phyloP scores from a whole-genome alignment of 1,140 invertebrate species.

The Ylistrum balloti region DNA sequence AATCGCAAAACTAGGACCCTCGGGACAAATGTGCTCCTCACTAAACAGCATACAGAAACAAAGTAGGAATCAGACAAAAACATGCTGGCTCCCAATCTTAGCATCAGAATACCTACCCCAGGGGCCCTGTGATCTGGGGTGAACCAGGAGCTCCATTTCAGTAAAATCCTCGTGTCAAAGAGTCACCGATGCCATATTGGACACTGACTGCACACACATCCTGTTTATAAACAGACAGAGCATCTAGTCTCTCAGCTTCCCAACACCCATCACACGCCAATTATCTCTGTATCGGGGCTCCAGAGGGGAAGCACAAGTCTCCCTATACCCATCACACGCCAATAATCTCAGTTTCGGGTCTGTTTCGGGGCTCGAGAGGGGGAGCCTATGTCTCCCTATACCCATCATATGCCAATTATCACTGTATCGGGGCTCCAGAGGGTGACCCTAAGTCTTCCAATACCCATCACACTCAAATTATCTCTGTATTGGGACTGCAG shows the following conservation, averaged over 20 bases:
- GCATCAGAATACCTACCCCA: neutral
- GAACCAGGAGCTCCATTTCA: neutral
- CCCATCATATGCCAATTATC: constrained; percentile 38
- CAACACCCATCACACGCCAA: constrained; percentile 23
- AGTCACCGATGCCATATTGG: neutral
- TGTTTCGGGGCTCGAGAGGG: too few relatives aligned
- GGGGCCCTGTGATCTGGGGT: neutral
- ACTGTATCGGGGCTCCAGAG: constrained; percentile 18
- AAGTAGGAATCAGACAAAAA: neutral
- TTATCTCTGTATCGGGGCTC: constrained; percentile 30
- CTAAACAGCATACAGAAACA: too few relatives aligned
- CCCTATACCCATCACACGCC: neutral
- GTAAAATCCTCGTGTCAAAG: constrained; percentile 11
- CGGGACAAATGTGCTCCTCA: too few relatives aligned
- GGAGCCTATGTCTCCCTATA: neutral
- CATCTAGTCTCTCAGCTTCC: constrained; percentile 1
- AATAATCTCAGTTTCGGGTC: neutral
- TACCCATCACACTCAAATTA: neutral
- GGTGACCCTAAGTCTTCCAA: neutral
- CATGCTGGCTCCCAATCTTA: neutral
- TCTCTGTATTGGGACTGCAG: neutral
- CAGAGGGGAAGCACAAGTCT: neutral
- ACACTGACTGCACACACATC: constrained; percentile 8
- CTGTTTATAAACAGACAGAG: constrained; percentile 34
- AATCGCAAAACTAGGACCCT: too few relatives aligned